phyloP scores from a whole-genome alignment of 2,797 vertebrate genomes.

The Phataginus tetradactyla region DNA sequence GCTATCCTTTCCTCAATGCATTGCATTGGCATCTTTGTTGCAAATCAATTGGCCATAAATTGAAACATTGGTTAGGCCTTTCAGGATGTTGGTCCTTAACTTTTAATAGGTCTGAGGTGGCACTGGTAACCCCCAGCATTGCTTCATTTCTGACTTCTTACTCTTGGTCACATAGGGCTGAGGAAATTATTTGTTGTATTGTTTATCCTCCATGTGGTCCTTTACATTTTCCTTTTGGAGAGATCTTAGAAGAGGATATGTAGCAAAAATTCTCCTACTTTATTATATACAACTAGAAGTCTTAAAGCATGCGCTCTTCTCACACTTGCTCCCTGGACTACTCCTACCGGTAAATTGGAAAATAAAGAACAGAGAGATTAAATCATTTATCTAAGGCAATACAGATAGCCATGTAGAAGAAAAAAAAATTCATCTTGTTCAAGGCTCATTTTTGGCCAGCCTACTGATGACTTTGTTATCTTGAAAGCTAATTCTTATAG shows the following conservation, averaged over 20 bases:
- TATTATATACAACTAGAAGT: neutral
- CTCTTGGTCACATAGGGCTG: neutral
- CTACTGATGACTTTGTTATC: slow-evolving; percentile 29
- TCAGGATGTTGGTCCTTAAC: slow-evolving; percentile 17
- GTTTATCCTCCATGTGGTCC: neutral
- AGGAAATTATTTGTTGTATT: slow-evolving; percentile 7
- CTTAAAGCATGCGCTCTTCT: neutral
- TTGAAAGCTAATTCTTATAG: neutral
- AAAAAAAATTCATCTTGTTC: neutral
- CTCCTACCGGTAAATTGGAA: neutral
- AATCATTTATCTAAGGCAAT: slow-evolving; percentile 8
- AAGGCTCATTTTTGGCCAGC: neutral
- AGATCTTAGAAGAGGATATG: neutral
- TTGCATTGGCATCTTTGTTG: neutral
- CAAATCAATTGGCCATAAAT: neutral
- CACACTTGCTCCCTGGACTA: neutral
- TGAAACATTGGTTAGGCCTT: neutral
- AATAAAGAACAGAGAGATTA: slow-evolving; percentile 13
- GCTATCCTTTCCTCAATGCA: neutral
- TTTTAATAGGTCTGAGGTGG: neutral
- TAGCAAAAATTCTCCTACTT: neutral
- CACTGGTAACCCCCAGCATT: neutral
- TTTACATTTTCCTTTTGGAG: neutral
- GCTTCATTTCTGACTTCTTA: neutral
- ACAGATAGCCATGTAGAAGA: neutral